Evolutionary conservation across 2,888 invertebrate genomes (phyloP).

Genomic region (Parelbella ahira): DNA sequence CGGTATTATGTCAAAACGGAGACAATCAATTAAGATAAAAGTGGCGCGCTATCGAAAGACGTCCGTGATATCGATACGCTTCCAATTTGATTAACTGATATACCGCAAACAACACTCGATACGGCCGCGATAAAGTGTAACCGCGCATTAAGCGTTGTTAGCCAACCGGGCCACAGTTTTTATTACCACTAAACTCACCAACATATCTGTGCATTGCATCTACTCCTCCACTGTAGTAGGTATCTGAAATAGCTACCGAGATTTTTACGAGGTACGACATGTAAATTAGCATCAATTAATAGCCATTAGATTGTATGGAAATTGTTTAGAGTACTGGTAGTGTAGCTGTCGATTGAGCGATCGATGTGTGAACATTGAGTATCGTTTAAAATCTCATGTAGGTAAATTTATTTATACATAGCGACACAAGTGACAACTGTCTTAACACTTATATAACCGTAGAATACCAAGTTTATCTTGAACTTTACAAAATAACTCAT

Average conservation of each 20-base stretch:
- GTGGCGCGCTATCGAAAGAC: constrained; percentile 63
- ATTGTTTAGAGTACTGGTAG: constrained; percentile 17
- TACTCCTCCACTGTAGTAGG: constrained; percentile 19
- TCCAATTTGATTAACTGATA: constrained; percentile 78
- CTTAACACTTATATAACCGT: constrained; percentile 24
- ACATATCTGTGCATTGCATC: constrained; percentile 50
- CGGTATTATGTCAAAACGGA: constrained; percentile 64
- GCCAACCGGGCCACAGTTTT: constrained; percentile 72
- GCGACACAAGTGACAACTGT: constrained; percentile 25
- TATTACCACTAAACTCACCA: constrained; percentile 63
- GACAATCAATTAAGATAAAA: constrained; percentile 78
- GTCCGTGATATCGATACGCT: constrained; percentile 70
- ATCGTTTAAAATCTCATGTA: constrained; percentile 5
- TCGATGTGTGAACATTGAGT: constrained; percentile 1
- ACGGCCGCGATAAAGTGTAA: constrained; percentile 68
- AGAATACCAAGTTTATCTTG: constrained; percentile 25
- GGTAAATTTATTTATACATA: no score
- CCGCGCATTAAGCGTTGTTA: constrained; percentile 69
- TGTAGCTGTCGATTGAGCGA: constrained; percentile 8
- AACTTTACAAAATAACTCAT: constrained; percentile 30
- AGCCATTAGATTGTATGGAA: constrained; percentile 7
- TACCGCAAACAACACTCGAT: constrained; percentile 67
- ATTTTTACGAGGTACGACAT: constrained; percentile 20
- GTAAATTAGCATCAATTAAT: constrained; percentile 18
- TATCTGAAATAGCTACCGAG: constrained; percentile 28